Evolutionary conservation across 2,888 invertebrate genomes (phyloP), one percentile per base, ranked within the genome.

Genomic region (Caenorhabditis zanzibari): DNA sequence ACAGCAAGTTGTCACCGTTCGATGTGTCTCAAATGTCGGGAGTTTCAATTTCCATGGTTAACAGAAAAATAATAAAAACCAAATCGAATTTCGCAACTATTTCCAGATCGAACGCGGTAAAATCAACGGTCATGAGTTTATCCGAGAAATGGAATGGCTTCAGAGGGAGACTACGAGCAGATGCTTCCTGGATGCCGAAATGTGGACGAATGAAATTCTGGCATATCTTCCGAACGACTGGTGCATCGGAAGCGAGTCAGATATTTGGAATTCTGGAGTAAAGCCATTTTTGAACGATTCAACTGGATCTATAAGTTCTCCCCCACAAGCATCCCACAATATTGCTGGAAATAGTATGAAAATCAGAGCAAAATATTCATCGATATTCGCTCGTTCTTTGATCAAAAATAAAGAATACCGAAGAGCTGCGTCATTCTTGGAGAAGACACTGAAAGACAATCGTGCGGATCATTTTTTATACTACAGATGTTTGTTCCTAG

Each of bases 391-490:
- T 9, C 19, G 26, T 0, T 28, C 84, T 1, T 47, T 84, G 10
- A 74, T 84, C 16, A 49, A 61, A 38, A 80, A 84, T 28, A 72
- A 81, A 19, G 90, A 90, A 35, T 90, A 87, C 74, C 81, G 84
- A 35, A 84, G 90, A 71, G 93, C 93, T 35, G 93, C 93, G 10
- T 95, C 96, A 0, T 95, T 95, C 93, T 66, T 91, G 19, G 80
- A 81, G 24, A 84, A 82, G 52, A 84, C 84, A 5, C 59, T 82
- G 28, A 68, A 83, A n/a, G 49, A 64, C n/a, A 83, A 90, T 66
- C 89, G 95, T 86, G 93, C 96, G 64, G 98, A 98, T 94, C 96
- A 96, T 0, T 98, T 95, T 92, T 90, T 93, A 58, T 89, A 93
- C 28, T 94, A 93, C 86, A 88, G 93, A 92, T 93, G 83, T 88